Conservation (phyloP, 2,113 vertebrate genomes). For the Periophthalmus modestus region DNA sequence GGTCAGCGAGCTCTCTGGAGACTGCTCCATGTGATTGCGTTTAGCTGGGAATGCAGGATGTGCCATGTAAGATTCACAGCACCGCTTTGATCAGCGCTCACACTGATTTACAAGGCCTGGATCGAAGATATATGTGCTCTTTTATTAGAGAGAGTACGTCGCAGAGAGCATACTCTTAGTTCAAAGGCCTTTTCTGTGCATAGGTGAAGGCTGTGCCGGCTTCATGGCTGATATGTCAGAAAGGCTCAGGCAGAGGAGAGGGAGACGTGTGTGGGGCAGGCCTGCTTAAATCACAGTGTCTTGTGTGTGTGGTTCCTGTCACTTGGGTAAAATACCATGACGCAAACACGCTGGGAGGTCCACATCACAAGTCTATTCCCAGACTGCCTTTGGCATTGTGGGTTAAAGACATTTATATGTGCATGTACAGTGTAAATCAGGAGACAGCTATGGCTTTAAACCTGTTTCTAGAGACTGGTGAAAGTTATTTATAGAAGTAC, state of each 20-base stretch:
- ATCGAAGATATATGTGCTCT: slow-evolving; percentile 67
- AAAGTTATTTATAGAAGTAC: not conserved
- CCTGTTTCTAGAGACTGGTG: not conserved
- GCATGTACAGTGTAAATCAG: not conserved
- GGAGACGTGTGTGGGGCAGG: slow-evolving; percentile 27
- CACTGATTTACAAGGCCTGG: slow-evolving; percentile 69
- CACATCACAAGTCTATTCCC: slow-evolving; percentile 6
- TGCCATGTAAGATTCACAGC: slow-evolving; percentile 73
- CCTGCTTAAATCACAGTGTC: slow-evolving; percentile 46
- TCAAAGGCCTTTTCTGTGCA: slow-evolving; percentile 54
- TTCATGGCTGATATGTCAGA: slow-evolving; percentile 46
- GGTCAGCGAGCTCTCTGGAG: slow-evolving; percentile 56
- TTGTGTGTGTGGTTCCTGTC: slow-evolving; percentile 41
- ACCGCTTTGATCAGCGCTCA: slow-evolving; percentile 70
- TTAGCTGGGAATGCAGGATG: slow-evolving; percentile 76
- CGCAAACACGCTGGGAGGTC: slow-evolving; percentile 36
- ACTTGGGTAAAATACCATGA: slow-evolving; percentile 12
- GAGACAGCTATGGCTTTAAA: not conserved
- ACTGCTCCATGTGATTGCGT: slow-evolving; percentile 74
- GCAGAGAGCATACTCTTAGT: slow-evolving; percentile 35
- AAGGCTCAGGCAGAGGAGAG: slow-evolving; percentile 29
- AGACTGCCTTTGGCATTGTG: slow-evolving; percentile 6
- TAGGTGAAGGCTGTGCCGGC: slow-evolving; percentile 44
- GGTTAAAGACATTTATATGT: slow-evolving; percentile 5
- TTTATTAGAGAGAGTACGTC: slow-evolving; percentile 60